These are phyloP conservation scores for Nothobranchius furzeri DNA, from an alignment of 2,113 vertebrate genomes.

Conservation along the genomic window DNA sequence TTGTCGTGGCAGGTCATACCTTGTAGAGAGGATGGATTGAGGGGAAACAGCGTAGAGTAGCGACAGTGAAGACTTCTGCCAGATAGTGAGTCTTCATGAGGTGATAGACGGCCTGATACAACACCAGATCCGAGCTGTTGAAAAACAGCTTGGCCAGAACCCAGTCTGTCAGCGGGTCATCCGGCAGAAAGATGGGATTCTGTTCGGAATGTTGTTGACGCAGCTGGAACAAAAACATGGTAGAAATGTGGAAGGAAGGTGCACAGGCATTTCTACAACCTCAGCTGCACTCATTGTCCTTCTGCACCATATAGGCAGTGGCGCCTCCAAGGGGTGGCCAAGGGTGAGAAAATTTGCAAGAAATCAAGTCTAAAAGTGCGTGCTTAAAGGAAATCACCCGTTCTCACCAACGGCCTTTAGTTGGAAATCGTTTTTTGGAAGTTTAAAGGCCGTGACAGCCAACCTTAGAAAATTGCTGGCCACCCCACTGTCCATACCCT, in stretches of 20 bases:
- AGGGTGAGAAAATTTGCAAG: too few relatives aligned
- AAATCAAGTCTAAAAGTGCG: too few relatives aligned
- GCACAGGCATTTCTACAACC: neutral
- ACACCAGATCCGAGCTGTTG: constrained; percentile 63
- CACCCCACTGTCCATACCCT: too few relatives aligned
- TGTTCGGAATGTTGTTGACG: constrained; percentile 55
- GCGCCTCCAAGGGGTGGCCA: too few relatives aligned
- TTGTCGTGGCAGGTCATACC: constrained; percentile 37
- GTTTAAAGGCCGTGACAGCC: too few relatives aligned
- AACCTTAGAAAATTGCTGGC: too few relatives aligned
- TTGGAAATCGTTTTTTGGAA: too few relatives aligned
- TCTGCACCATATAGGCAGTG: too few relatives aligned
- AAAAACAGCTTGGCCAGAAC: constrained; percentile 80
- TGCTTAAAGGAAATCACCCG: too few relatives aligned
- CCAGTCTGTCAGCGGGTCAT: constrained; percentile 75
- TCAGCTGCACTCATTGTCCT: too few relatives aligned
- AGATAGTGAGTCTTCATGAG: constrained; percentile 74
- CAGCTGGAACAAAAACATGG: constrained; percentile 37
- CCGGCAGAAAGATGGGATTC: constrained; percentile 79
- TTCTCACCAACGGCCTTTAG: too few relatives aligned
- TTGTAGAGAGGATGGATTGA: constrained; percentile 80
- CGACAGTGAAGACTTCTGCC: constrained; percentile 70
- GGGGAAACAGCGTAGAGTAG: constrained; percentile 73
- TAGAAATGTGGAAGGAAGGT: too few relatives aligned
- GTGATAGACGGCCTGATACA: constrained; percentile 70